Evolutionary conservation across 2,113 vertebrate genomes (phyloP).

Genomic region (Poeciliopsis occidentalis): DNA sequence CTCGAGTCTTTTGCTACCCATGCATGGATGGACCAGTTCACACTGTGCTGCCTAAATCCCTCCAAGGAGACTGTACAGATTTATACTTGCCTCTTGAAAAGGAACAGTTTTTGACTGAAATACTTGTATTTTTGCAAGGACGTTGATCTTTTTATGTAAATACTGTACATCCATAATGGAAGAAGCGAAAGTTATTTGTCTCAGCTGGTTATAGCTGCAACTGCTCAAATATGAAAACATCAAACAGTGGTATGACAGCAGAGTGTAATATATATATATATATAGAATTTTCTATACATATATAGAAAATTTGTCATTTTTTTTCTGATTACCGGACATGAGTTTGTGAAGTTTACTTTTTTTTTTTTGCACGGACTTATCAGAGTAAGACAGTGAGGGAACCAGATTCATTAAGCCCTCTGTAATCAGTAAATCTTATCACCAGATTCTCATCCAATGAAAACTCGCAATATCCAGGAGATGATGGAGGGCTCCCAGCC

Average conservation of each 20-base stretch:
- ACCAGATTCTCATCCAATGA: slow-evolving; percentile 70
- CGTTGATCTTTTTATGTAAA: slow-evolving; percentile 78
- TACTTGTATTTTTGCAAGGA: slow-evolving; percentile 79
- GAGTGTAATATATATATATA: slow-evolving; percentile 23
- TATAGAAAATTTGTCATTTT: background rate
- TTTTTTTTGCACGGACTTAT: slow-evolving; percentile 65
- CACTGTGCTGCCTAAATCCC: slow-evolving; percentile 76
- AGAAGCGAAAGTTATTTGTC: slow-evolving; percentile 60
- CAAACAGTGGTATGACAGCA: slow-evolving; percentile 28
- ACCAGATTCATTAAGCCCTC: slow-evolving; percentile 73
- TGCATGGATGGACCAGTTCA: slow-evolving; percentile 77
- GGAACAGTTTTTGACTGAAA: slow-evolving; percentile 76
- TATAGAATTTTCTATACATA: background rate
- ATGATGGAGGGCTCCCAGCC: slow-evolving; percentile 59
- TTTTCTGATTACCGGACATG: slow-evolving; percentile 35
- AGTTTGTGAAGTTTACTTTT: slow-evolving; percentile 69
- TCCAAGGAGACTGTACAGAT: slow-evolving; percentile 78
- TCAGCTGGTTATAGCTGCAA: slow-evolving; percentile 61
- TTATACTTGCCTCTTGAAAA: slow-evolving; percentile 73
- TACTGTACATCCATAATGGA: slow-evolving; percentile 71
- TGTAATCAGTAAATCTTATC: slow-evolving; percentile 75
- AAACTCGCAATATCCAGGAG: slow-evolving; percentile 74
- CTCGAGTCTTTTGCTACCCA: slow-evolving; percentile 77
- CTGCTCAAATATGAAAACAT: slow-evolving; percentile 47
- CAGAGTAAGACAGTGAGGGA: slow-evolving; percentile 64